Conservation (phyloP, 2,113 vertebrate genomes). For the Myocastor coypus region DNA sequence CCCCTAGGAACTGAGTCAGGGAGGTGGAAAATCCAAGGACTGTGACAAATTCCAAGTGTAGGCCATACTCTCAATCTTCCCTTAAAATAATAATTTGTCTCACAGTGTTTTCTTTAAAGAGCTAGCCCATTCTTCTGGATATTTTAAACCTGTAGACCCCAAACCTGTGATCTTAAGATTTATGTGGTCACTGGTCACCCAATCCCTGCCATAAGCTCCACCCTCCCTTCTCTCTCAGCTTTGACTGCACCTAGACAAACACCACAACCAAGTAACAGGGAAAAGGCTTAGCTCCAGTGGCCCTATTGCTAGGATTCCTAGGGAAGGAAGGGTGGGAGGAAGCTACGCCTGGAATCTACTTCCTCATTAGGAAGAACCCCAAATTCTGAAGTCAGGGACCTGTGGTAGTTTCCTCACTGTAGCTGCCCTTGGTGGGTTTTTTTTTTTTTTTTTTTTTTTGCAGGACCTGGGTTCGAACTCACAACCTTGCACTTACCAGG, state of each 20-base stretch:
- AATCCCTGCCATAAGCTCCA: not conserved
- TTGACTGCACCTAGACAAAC: not conserved
- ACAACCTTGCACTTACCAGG: too few relatives aligned
- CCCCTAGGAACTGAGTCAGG: not conserved
- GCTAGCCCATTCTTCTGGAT: not conserved
- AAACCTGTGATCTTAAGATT: not conserved
- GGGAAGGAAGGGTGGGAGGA: accelerated
- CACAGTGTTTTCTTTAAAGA: not conserved
- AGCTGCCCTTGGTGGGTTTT: accelerated
- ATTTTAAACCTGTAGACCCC: not conserved
- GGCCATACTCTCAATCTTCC: not conserved
- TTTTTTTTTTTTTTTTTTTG: too few relatives aligned
- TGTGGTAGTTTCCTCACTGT: not conserved
- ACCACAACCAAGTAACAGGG: not conserved
- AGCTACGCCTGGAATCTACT: not conserved
- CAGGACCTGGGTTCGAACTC: too few relatives aligned
- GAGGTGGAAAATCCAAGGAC: not conserved
- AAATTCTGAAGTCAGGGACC: not conserved
- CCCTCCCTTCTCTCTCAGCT: not conserved
- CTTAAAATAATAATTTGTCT: not conserved
- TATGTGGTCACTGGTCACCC: not conserved
- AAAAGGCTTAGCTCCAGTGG: not conserved
- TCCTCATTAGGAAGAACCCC: not conserved
- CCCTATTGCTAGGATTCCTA: not conserved
- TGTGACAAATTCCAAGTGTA: not conserved